phyloP scores from a whole-genome alignment of 2,888 invertebrate species.

The Cerceris rybyensis region DNA sequence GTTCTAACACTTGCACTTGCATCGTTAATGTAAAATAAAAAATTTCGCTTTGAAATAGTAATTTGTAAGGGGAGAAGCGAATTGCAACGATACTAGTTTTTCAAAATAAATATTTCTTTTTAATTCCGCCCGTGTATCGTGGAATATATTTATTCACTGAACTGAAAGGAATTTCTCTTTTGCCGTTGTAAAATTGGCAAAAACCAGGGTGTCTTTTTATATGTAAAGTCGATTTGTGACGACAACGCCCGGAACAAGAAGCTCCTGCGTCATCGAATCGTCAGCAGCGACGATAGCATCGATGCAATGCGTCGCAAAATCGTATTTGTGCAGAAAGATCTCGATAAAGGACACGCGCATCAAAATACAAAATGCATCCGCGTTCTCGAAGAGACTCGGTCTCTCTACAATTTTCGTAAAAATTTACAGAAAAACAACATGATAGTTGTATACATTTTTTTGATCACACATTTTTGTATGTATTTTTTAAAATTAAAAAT shows the following conservation, averaged over 20 bases:
- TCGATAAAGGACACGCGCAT: background rate
- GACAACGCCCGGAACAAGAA: conserved; percentile 3
- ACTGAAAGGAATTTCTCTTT: background rate
- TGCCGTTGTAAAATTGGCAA: conserved; percentile 9
- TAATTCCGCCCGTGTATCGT: too few relatives aligned
- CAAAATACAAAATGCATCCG: background rate
- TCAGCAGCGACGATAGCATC: conserved; percentile 12
- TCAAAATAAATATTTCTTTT: background rate
- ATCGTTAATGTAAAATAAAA: too few relatives aligned
- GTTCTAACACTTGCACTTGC: too few relatives aligned
- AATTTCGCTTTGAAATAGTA: too few relatives aligned
- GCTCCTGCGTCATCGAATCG: conserved; percentile 2
- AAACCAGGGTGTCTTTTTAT: conserved; percentile 13
- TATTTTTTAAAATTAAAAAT: too few relatives aligned
- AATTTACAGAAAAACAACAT: too few relatives aligned
- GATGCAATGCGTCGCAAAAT: background rate
- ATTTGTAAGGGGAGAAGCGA: too few relatives aligned
- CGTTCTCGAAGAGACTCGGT: background rate
- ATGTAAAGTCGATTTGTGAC: conserved; percentile 5
- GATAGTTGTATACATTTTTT: too few relatives aligned
- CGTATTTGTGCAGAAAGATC: conserved; percentile 4
- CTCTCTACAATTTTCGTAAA: too few relatives aligned
- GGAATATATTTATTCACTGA: background rate
- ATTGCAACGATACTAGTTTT: background rate
- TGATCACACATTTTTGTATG: too few relatives aligned